phyloP scores from a whole-genome alignment of 2,888 invertebrate genomes.

The Mythimna loreyi region DNA sequence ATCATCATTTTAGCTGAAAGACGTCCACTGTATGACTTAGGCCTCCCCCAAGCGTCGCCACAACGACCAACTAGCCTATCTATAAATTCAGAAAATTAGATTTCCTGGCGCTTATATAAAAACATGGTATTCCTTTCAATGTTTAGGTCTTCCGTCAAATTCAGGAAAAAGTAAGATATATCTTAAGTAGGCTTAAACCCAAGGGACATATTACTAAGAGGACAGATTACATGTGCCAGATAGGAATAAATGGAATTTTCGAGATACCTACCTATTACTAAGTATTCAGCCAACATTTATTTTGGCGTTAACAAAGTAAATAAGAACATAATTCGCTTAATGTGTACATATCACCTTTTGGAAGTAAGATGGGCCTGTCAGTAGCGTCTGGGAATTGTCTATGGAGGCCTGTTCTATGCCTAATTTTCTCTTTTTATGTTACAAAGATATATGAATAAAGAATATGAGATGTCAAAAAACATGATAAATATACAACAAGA shows the following conservation, averaged over 20 bases:
- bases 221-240: constrained; percentile 26
- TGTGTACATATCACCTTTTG: background rate
- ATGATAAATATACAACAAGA: background rate
- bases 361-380: background rate
- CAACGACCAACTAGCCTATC: too few relatives aligned
- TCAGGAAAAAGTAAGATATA: constrained; percentile 7
- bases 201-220: constrained; percentile 29
- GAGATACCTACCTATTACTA: constrained; percentile 1
- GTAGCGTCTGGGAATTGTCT: background rate
- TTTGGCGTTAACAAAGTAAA: constrained; percentile 6
- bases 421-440: background rate
- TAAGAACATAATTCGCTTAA: constrained; percentile 2
- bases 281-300: constrained; percentile 2
- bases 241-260: constrained; percentile 23
- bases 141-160: constrained; percentile 2
- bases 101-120: too few relatives aligned
- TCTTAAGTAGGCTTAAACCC: constrained; percentile 19
- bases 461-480: background rate
- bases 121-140: background rate
- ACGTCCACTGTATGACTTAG: too few relatives aligned
- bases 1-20: too few relatives aligned
- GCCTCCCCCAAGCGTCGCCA: too few relatives aligned
- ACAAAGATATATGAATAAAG: background rate
- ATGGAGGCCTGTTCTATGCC: too few relatives aligned
- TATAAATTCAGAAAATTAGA: too few relatives aligned